A percentile compares a stretch with the other conserved stretches of the same genome.
Conservation (phyloP, 2,888 invertebrate species). For the Sussaba pulchella region DNA sequence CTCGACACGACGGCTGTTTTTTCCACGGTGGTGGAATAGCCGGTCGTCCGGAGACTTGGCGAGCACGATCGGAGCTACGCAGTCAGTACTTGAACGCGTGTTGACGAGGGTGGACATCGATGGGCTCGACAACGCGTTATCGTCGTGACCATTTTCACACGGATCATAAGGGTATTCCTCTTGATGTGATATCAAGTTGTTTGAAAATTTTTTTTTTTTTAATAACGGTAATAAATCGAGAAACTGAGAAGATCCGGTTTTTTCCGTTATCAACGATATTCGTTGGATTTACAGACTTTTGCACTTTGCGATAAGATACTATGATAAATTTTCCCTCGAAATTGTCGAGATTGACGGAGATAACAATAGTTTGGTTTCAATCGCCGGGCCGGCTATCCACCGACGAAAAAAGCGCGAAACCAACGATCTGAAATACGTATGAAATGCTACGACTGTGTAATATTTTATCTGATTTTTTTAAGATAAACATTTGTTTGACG, state of each 20-base stretch:
- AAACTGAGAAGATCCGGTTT: background rate
- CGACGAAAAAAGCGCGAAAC: background rate
- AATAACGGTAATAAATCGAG: too few relatives aligned
- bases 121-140: background rate
- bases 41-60: constrained; percentile 4
- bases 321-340: constrained; percentile 32
- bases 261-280: background rate
- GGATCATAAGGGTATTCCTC: background rate
- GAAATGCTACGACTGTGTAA: background rate
- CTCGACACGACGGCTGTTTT: constrained; percentile 49
- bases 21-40: constrained; percentile 46
- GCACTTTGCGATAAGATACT: constrained; percentile 40
- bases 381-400: background rate
- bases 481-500: background rate
- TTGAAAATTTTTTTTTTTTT: too few relatives aligned
- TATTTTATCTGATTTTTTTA: background rate
- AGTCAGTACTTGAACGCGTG: constrained; percentile 51
- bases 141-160: background rate
- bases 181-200: too few relatives aligned
- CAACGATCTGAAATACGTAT: background rate
- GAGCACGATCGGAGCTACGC: constrained; percentile 2
- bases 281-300: constrained; percentile 5
- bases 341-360: constrained; percentile 16
- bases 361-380: background rate
- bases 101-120: constrained; percentile 54